Evolutionary conservation across 2,888 invertebrate species (phyloP), one percentile per base, ranked within the genome.

Genomic region (Maniola hyperantus): DNA sequence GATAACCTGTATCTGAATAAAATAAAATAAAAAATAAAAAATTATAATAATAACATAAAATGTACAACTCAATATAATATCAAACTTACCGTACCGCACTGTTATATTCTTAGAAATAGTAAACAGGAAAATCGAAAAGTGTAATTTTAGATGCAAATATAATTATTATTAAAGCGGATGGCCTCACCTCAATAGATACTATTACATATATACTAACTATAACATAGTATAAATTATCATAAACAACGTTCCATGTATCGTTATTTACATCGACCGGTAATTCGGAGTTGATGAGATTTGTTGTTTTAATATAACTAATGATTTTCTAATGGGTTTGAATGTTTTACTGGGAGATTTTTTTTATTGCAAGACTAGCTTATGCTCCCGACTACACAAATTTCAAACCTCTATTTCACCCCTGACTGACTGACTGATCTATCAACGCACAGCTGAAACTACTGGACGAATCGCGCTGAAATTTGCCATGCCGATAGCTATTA

Each of bases 231-330:
- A 26, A 63, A 70, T 70, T 70, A 70, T 64, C 67, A 54, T 70
- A 70, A 70, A 70, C 63, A 68, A 54, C 48, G 57, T 46, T 55
- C 48, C 42, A 65, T 48, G 50, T 53, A 42, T 57, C 57, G 42
- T 13, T 33, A 33, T 53, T 57, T 42, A 20, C 39, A 39, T 18
- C 53, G 53, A 10, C 13, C 8, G 6, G 34, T 36, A 7, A 15
- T 15, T 5, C 4, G 7, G 36, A 18, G 36, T 18, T 18, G 36
- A 55, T 63, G 66, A 63, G 66, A 66, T 69, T 69, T 66, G 66
- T 59, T 64, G 50, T 64, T 69, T 69, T 69, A 69, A 69, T 69
- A 60, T 61, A 57, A 26, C 64, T 69, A 64, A 66, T 69, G 64
- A 60, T 51, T 60, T 54, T 61, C 58, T 61, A 66, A 64, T 64